phyloP scores from a whole-genome alignment of 2,113 vertebrate genomes.

The Dipodomys stephensi region DNA sequence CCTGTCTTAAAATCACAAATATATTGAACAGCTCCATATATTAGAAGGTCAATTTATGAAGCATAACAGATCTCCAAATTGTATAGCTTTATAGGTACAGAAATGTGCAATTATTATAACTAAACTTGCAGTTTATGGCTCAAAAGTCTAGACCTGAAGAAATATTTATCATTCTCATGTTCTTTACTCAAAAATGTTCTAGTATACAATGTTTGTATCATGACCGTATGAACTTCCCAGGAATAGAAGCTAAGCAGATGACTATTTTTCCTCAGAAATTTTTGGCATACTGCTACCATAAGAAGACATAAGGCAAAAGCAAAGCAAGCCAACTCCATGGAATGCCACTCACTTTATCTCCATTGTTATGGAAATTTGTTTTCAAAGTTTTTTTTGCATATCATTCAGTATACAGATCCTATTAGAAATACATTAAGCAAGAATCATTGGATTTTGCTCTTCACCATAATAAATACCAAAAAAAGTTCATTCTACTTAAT shows the following conservation, averaged over 20 bases:
- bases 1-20: not conserved
- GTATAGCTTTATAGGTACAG: not conserved
- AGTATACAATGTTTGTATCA: constrained; percentile 3
- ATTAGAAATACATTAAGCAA: constrained; percentile 14
- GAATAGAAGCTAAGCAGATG: not conserved
- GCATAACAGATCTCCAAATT: not conserved
- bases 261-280: not conserved
- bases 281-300: not conserved
- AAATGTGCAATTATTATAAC: not conserved
- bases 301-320: not conserved
- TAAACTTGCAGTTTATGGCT: not conserved
- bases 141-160: not conserved
- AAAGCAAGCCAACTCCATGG: not conserved
- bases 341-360: not conserved
- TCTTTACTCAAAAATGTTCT: not conserved
- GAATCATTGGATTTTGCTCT: not conserved
- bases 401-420: not conserved
- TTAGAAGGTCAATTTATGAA: not conserved
- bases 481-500: not conserved
- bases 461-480: not conserved
- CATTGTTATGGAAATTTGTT: constrained; percentile 12
- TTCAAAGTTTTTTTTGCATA: not conserved
- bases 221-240: not conserved
- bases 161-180: not conserved
- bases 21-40: not conserved